Base-by-base conservation (phyloP, 2,113 vertebrate genomes). In the Talpa occidentalis region DNA sequence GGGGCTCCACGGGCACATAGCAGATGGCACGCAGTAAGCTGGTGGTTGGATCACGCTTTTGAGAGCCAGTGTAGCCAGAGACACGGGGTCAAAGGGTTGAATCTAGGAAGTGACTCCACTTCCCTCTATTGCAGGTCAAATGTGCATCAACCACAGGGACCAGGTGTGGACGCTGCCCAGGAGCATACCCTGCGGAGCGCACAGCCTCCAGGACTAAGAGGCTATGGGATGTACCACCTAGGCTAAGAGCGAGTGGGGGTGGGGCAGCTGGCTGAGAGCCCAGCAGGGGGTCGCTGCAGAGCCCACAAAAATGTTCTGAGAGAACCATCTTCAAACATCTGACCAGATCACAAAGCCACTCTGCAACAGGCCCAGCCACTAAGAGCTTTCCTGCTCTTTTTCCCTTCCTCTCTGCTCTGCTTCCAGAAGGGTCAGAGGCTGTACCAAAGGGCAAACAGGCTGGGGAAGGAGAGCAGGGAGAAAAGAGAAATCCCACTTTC, bases 61-160 rank as follows among this genome's bases (percentile, higher is more conserved):
- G 81, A 86, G 90, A 93, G 79, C n/a, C 88, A 60, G 6, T n/a
- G 74, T 30, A 69, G 59, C 78, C 62, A 62, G 14, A 94, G 49
- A 85, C 44, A 70, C 60, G n/a, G 88, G 44, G 70, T 49, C 84
- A 66, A 84, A 94, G 52, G 72, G 87, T 78, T 93, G 52, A 28
- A 40, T 62, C 56, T 62, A 84, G 47, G 47, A 82, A 89, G 90
- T 73, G 86, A 94, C 69, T 74, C 76, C 42, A 94, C 76, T 77
- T 19, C 35, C 69, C 62, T 56, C 44, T 79, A 74, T 42, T 47
- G 84, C 37, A 89, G 73, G 60, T 94, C 74, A 91, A 89, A 93
- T 49, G 19, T 88, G 82, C 69, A 67, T 64, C 85, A 94, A 76
- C 84, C 81, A 59, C 66, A 49, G 86, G 14, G 22, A 89, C 59